Evolutionary conservation across 2,888 invertebrate species (phyloP), one percentile per base, ranked within the genome.

Genomic region (Scrobipalpa atriplicella): DNA sequence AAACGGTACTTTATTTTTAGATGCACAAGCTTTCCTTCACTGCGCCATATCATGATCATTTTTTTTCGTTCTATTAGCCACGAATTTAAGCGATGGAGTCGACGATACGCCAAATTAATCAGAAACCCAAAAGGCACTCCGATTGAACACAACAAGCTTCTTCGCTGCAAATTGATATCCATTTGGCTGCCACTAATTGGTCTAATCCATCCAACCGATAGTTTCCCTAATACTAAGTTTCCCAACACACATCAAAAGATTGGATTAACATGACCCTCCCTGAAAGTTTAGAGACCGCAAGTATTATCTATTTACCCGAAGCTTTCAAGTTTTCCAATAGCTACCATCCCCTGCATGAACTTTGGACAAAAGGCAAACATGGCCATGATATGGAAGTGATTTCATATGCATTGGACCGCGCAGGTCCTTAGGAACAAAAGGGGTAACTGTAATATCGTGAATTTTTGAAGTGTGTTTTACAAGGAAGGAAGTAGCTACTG

Each of bases 291-390:
- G n/a, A n/a, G n/a, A 62, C 43, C 62, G 36, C 62, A 62, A 47
- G 47, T 52, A 52, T 63, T 52, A 64, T 64, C 64, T 56, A 64
- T 64, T 39, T 41, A 64, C 64, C 29, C 6, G 21, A 64, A 54
- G n/a, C 41, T 16, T 41, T 11, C 19, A 65, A 65, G n/a, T 65
- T 61, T 65, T 65, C 51, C 60, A 51, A 65, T 61, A 51, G n/a
- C 19, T 7, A 36, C 29, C 38, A 54, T n/a, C 18, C 52, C 47
- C 11, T 58, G 7, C 36, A 29, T 16, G 47, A 47, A 58, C 43
- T 65, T 64, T 41, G 38, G 8, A 52, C 51, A n/a, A 64, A 56
- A 56, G n/a, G 19, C 36, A 64, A 65, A 47, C 16, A 65, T 18
- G n/a, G 10, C n/a, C 60, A 43, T 58, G 13, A n/a, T 66, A 19